Evolutionary conservation across 1,140 invertebrate genomes (phyloP).

Genomic region (Tetramorium alpestre): DNA sequence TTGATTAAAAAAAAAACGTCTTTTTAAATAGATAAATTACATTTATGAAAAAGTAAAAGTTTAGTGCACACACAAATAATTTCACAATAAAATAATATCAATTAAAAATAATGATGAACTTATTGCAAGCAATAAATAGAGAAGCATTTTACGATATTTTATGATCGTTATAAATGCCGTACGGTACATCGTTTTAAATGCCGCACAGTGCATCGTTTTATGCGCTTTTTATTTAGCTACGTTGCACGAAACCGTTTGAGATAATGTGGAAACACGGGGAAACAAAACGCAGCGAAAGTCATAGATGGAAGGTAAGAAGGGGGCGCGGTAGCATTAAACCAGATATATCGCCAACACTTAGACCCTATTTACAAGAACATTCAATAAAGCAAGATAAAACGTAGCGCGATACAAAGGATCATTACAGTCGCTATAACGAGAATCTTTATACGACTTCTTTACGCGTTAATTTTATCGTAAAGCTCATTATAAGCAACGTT

Average conservation of each 20-base stretch:
- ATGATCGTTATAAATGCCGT: too few species aligned
- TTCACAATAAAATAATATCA: neutral
- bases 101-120: neutral
- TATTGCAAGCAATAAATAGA: neutral
- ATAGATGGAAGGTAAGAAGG: conserved; percentile 39
- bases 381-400: conserved; percentile 63
- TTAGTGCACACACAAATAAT: neutral
- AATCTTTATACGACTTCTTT: conserved; percentile 45
- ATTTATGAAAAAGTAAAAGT: neutral
- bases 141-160: neutral
- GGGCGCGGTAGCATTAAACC: conserved; percentile 47
- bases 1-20: neutral
- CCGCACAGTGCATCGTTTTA: neutral
- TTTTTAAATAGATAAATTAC: neutral
- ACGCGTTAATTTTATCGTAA: conserved; percentile 2
- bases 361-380: conserved; percentile 65
- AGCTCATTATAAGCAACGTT: conserved; percentile 19
- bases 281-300: conserved; percentile 39
- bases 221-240: conserved; percentile 47
- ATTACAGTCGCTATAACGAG: conserved; percentile 52
- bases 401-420: conserved; percentile 29
- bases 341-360: conserved; percentile 64
- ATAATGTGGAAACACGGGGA: conserved; percentile 54
- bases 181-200: neutral
- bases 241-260: conserved; percentile 49